Evolutionary conservation across 2,888 invertebrate genomes (phyloP).

Genomic region (Tetragonula carbonaria): DNA sequence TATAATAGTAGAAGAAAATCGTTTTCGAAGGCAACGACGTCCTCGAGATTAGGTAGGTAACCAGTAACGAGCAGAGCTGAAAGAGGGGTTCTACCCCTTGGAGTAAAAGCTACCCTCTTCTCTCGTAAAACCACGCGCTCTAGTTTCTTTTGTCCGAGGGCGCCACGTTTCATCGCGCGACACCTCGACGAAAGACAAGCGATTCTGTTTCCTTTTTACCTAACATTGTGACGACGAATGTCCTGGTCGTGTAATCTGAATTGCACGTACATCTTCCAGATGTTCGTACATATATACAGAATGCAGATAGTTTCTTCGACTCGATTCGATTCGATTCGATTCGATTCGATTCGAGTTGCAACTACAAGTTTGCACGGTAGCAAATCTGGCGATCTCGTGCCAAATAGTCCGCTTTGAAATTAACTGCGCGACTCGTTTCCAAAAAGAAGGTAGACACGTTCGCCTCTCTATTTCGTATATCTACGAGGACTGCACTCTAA

Average conservation of each 20-base stretch:
- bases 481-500: not conserved
- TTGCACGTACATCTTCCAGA: not conserved
- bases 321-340: not conserved
- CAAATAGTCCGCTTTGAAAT: not conserved
- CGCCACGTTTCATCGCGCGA: slow-evolving; percentile 65
- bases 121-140: slow-evolving; percentile 41
- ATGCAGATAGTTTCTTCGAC: not conserved
- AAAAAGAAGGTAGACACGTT: not conserved
- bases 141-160: slow-evolving; percentile 63
- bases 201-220: slow-evolving; percentile 35
- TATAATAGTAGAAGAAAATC: not conserved
- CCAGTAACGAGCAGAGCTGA: slow-evolving; percentile 14
- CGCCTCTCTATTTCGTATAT: not conserved
- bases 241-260: not conserved
- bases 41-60: not conserved
- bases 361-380: not conserved
- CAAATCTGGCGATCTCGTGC: too few species aligned
- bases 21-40: slow-evolving; percentile 11
- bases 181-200: slow-evolving; percentile 41
- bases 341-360: not conserved
- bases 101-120: not conserved
- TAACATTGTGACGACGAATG: slow-evolving; percentile 11
- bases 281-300: too few species aligned
- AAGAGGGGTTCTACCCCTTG: slow-evolving; percentile 52
- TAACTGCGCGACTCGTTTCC: not conserved